A percentile compares a stretch with the other conserved stretches of the same genome.
Conservation (phyloP, 2,113 vertebrate genomes). For the Machaerirhynchus nigripectus region DNA sequence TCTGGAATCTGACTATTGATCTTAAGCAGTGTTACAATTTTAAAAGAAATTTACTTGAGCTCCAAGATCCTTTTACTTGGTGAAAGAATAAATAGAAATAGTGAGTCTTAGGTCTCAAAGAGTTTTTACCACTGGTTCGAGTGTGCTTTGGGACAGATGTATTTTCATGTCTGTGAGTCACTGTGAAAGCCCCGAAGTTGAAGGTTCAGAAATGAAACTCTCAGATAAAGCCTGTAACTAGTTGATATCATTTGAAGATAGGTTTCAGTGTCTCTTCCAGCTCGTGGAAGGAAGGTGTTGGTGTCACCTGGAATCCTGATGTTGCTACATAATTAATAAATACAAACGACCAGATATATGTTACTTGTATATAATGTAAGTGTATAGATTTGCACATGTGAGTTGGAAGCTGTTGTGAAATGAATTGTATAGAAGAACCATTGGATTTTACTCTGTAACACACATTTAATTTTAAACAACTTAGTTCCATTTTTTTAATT, state of each 20-base stretch:
- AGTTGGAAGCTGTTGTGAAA: not conserved
- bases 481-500: not conserved
- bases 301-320: not conserved
- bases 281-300: not conserved
- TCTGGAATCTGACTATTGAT: not conserved
- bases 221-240: not conserved
- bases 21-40: not conserved
- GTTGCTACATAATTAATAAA: not conserved
- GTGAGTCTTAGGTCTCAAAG: not conserved
- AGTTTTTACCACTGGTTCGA: not conserved
- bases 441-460: not conserved
- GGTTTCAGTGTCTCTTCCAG: not conserved
- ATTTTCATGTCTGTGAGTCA: not conserved
- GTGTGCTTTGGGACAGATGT: not conserved
- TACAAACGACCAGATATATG: not conserved
- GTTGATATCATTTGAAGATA: not conserved
- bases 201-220: not conserved
- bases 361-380: not conserved
- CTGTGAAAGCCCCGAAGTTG: not conserved
- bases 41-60: not conserved
- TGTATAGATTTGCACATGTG: not conserved
- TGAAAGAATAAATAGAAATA: not conserved
- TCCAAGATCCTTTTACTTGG: not conserved
- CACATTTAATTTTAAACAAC: not conserved
- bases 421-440: not conserved